Evolutionary conservation across 2,797 vertebrate genomes (phyloP), one percentile per base, ranked within the genome.

Genomic region (Cirrhinus mrigala): DNA sequence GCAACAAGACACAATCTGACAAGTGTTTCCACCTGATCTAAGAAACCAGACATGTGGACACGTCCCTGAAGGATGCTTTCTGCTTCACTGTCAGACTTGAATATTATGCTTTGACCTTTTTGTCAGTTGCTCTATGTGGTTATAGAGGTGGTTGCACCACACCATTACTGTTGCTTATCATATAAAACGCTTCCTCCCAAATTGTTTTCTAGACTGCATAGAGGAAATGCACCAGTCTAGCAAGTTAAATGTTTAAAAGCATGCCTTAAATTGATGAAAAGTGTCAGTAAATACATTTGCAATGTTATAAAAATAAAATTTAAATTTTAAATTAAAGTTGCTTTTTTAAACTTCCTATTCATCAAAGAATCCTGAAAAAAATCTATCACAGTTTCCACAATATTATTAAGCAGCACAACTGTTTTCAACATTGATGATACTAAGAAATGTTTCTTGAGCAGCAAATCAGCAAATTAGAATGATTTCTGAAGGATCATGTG

Each of bases 21-120:
- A 79, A 77, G 77, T 46, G 77, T 64, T 79, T 79, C 56, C 14
- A 77, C 7, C 54, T 0, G 22, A 44, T 77, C 33, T 58, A 16
- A 40, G 33, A 44, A 24, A 22, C 54, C 54, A 22, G 37, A 62
- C 9, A 4, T 44, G 54, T 78, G n/a, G 37, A 60, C n/a, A 62
- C 11, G 2, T 27, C 40, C 15, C 58, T 24, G 22, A 60, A 16
- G 54, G 22, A 77, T 24, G 54, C 33, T 37, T 24, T 22, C 75
- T 77, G 70, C 70, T 50, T 73, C 70, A 48, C 70, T 48, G 56
- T n/a, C 40, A 46, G 33, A 58, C 54, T 33, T 58, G 56, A 46
- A 79, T 27, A 64, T 64, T 18, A 78, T 0, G 9, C 40, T 29
- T 64, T 29, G 15, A 64, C 58, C 77, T 79, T 48, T 64, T 64